Percentiles rank a stretch among this genome's conserved stretches.
Conservation (phyloP, 2,113 vertebrate species). For the Scartelaos histophorus region DNA sequence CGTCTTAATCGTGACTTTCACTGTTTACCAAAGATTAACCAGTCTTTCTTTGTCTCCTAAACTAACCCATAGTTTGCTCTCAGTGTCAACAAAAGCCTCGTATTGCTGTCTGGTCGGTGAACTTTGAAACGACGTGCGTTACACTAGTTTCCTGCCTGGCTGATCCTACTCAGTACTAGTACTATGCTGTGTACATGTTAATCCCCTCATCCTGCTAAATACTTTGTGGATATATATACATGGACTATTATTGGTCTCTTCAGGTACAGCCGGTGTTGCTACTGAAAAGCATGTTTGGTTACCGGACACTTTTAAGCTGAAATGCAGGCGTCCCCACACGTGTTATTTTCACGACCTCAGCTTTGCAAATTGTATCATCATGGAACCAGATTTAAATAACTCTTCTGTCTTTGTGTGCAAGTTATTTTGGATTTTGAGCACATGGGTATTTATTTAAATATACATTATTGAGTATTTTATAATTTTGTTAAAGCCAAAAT, state of each 20-base stretch:
- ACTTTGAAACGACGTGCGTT: conserved; percentile 21
- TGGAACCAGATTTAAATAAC: not conserved
- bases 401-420: not conserved
- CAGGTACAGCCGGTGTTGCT: conserved; percentile 18
- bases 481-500: not conserved
- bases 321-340: not conserved
- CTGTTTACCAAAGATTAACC: conserved; percentile 1
- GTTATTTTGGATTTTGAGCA: not conserved
- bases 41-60: not conserved
- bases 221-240: conserved; percentile 57
- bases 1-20: conserved; percentile 34
- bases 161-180: not conserved
- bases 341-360: not conserved
- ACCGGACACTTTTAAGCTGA: not conserved
- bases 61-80: not conserved
- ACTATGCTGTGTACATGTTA: not conserved
- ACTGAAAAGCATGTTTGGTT: conserved; percentile 10
- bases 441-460: not conserved
- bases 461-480: not conserved
- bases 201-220: conserved; percentile 38
- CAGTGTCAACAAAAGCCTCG: not conserved
- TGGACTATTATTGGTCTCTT: conserved; percentile 56
- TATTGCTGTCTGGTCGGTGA: not conserved
- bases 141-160: not conserved
- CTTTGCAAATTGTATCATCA: not conserved